Evolutionary conservation across 2,113 vertebrate species (phyloP), one percentile per base, ranked within the genome.

Genomic region (Himantopus leucocephalus): DNA sequence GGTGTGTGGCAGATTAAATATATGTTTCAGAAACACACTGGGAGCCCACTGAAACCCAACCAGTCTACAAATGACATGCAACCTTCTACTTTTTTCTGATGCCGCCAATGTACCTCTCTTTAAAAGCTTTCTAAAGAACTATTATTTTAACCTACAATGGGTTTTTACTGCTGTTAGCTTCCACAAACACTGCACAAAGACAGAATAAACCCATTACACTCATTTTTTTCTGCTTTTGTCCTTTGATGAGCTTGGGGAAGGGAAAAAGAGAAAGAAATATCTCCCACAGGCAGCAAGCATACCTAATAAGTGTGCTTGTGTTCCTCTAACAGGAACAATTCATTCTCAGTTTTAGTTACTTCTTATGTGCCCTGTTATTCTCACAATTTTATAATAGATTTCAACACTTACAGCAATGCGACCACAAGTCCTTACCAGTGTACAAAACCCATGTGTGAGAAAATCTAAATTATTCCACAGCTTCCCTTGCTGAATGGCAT

Each of bases 401-500:
- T 88, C 60, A 90, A 22, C 15, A 29, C 7, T 87, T 82, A 53
- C 7, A 70, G 27, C 41, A 85, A 63, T 73, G 43, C 16, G 26
- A 77, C 75, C 77, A 66, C 0, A 5, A 92, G 41, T 82, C 30
- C 26, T 88, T 88, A 63, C 34, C 56, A 71, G 23, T 59, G 55
- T 81, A 75, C 43, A 92, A 92, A 96, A 71, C 30, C 32, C 52
- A 37, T 12, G 21, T 89, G n/a, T 58, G 16, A 91, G 53, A 84
- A 89, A 92, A 94, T 74, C 39, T 95, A 88, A 95, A 95, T 94
- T 96, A 96, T 96, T 97, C 90, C 88, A 56, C 55, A 59, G 71
- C 13, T 91, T 94, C 85, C 35, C 52, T 86, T 95, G 47, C 60
- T 95, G 90, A 96, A 92, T 66, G 64, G 91, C 43, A 68, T 92